Conservation (phyloP, 2,888 invertebrate genomes). For the Amiota communis region DNA sequence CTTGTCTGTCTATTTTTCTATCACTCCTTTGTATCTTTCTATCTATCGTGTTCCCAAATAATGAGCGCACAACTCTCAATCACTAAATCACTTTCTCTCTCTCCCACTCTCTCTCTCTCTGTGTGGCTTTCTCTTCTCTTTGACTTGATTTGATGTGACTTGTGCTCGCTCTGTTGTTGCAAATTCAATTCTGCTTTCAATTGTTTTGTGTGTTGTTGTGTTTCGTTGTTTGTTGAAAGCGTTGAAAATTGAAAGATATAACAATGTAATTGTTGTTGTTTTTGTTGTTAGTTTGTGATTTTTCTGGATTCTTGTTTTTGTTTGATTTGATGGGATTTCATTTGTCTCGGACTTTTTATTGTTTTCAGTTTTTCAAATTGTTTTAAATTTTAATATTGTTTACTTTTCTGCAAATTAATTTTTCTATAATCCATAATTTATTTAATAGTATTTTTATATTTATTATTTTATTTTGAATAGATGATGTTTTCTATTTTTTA, state of each 20-base stretch:
- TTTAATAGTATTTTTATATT: not conserved
- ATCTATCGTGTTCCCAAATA: not conserved
- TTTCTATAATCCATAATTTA: not conserved
- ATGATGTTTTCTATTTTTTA: no score
- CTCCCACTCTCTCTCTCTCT: not conserved
- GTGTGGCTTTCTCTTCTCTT: not conserved
- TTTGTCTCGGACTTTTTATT: no score
- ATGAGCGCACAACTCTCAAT: slow-evolving; percentile 14
- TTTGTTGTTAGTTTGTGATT: not conserved
- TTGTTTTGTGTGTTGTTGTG: no score
- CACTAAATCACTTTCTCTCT: slow-evolving; percentile 10
- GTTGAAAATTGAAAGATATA: no score
- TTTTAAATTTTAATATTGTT: no score
- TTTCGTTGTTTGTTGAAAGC: slow-evolving; percentile 17
- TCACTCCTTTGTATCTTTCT: not conserved
- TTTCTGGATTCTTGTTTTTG: no score
- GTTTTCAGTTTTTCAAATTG: no score
- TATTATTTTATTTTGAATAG: not conserved
- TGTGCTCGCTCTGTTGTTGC: slow-evolving; percentile 14
- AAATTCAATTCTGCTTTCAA: no score
- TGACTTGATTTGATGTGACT: not conserved
- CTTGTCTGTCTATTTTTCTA: no score
- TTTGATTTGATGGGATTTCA: no score
- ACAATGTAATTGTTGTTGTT: not conserved
- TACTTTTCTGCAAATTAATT: no score